These are phyloP conservation scores for Pachydiplax longipennis DNA, from an alignment of 2,888 invertebrate species.

Conservation along the genomic window DNA sequence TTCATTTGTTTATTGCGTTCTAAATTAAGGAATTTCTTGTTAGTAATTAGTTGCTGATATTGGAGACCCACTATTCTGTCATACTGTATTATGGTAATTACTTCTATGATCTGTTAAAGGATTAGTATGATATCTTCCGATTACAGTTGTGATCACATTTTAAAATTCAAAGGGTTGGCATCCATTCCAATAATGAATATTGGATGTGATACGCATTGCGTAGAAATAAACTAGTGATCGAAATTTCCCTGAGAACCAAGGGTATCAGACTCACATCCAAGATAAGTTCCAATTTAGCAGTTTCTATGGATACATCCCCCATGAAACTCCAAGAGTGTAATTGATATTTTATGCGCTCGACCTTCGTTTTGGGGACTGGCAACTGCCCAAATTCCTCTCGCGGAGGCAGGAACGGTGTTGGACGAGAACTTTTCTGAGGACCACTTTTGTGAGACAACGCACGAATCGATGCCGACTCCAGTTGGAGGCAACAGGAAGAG, in stretches of 20 bases:
- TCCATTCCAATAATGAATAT: too few species aligned
- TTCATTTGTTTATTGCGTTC: too few species aligned
- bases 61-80: too few species aligned
- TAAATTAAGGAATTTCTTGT: too few species aligned
- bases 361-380: background rate
- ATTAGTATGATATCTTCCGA: too few species aligned
- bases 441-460: background rate
- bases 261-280: background rate
- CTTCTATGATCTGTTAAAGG: too few species aligned
- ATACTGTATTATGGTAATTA: too few species aligned
- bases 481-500: background rate
- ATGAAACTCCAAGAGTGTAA: background rate
- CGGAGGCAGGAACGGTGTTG: background rate
- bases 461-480: background rate
- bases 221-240: background rate
- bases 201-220: too few species aligned
- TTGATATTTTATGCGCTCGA: background rate
- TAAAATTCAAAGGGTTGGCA: too few species aligned
- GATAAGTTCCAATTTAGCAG: background rate
- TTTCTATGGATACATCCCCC: background rate
- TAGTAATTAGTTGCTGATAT: too few species aligned
- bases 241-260: background rate
- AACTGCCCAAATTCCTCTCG: background rate
- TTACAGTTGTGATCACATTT: too few species aligned
- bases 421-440: background rate